Conservation (phyloP, 2,113 vertebrate species). For the Orcinus orca region DNA sequence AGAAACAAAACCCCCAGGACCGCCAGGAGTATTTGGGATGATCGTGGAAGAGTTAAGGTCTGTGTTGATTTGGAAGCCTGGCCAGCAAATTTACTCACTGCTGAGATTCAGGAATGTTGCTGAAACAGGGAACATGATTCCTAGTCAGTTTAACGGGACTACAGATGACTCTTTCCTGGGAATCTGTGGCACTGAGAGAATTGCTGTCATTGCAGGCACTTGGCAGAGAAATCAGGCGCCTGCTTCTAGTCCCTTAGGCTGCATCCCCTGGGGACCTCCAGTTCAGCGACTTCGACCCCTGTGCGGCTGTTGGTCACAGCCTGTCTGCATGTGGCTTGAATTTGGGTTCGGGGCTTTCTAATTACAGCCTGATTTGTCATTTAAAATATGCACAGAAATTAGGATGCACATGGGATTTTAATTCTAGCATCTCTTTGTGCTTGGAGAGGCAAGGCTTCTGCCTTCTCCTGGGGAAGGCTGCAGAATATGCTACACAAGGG, state of each 20-base stretch:
- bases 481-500: background rate
- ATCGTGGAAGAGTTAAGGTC: background rate
- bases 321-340: slow-evolving; percentile 32
- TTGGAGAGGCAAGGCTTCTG: background rate
- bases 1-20: background rate
- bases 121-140: slow-evolving; percentile 56
- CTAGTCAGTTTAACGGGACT: slow-evolving; percentile 70
- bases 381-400: slow-evolving; percentile 52
- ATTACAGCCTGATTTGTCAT: slow-evolving; percentile 49
- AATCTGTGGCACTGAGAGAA: slow-evolving; percentile 52
- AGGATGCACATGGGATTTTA: slow-evolving; percentile 45
- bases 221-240: slow-evolving; percentile 66
- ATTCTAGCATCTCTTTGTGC: slow-evolving; percentile 42
- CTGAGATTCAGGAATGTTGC: slow-evolving; percentile 39
- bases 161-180: slow-evolving; percentile 57
- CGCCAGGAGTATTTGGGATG: background rate
- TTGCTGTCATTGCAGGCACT: slow-evolving; percentile 67
- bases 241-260: slow-evolving; percentile 54
- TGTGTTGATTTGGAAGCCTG: slow-evolving; percentile 10
- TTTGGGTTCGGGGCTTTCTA: slow-evolving; percentile 54
- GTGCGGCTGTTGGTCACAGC: background rate
- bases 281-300: background rate
- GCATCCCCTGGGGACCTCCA: background rate
- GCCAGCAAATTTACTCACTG: background rate
- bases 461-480: background rate